Percentiles rank a stretch among this genome's conserved stretches.
Evolutionary conservation across 2,888 invertebrate genomes (phyloP).

Genomic region (Synanthedon tipuliformis): DNA sequence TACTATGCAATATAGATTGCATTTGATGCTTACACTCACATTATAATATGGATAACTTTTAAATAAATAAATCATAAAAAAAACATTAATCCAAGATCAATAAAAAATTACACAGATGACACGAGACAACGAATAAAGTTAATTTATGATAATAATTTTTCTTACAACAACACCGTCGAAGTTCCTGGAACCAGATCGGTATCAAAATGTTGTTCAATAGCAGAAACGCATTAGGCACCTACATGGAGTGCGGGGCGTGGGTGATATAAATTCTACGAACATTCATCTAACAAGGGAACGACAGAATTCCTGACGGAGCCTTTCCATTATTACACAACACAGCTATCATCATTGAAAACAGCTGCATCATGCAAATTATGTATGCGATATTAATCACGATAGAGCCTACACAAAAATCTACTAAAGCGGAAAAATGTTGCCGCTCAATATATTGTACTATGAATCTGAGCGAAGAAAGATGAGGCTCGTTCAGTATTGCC

Average conservation of each 20-base stretch:
- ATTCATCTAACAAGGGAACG: slow-evolving; percentile 41
- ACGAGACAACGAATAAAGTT: neutral
- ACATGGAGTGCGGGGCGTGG: slow-evolving; percentile 28
- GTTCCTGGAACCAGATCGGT: slow-evolving; percentile 48
- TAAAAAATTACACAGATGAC: neutral
- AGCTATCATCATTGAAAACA: slow-evolving; percentile 49
- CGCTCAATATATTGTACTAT: slow-evolving; percentile 35
- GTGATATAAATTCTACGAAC: slow-evolving; percentile 43
- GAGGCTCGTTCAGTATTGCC: slow-evolving; percentile 18
- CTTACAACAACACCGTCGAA: slow-evolving; percentile 29
- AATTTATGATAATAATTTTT: slow-evolving; percentile 29
- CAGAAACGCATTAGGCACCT: slow-evolving; percentile 55
- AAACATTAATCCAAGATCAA: neutral
- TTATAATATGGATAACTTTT: neutral
- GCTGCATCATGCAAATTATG: slow-evolving; percentile 60
- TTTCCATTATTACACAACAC: slow-evolving; percentile 9
- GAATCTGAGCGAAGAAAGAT: slow-evolving; percentile 31
- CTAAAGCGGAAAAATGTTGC: slow-evolving; percentile 37
- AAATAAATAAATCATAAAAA: neutral
- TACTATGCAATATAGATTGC: too few species aligned
- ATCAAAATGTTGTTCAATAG: slow-evolving; percentile 45
- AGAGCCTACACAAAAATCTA: slow-evolving; percentile 27
- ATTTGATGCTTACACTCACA: too few species aligned
- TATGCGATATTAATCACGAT: slow-evolving; percentile 32
- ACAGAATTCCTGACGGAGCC: slow-evolving; percentile 33